Percentiles rank a stretch among this genome's conserved stretches.
Evolutionary conservation across 2,113 vertebrate genomes (phyloP).

Genomic region (Galeopterus variegatus): DNA sequence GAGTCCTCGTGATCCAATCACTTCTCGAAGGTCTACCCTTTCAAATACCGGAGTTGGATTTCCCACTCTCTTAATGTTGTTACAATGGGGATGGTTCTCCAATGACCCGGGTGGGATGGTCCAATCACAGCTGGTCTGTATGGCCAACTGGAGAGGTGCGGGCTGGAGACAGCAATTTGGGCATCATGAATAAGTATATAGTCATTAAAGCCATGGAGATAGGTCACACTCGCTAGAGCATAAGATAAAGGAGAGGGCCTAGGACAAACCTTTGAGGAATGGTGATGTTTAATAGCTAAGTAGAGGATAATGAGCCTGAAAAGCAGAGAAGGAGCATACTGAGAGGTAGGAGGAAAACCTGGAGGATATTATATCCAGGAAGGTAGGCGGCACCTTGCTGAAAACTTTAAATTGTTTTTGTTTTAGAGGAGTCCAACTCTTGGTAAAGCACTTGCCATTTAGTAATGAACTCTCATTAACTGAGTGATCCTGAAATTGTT

Average conservation of each 20-base stretch:
- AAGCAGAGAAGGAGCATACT: background rate
- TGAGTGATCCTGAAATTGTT: background rate
- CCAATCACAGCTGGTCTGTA: background rate
- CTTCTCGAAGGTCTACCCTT: too few relatives aligned
- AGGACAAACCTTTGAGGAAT: background rate
- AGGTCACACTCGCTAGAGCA: background rate
- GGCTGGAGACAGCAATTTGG: background rate
- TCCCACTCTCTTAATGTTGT: too few relatives aligned
- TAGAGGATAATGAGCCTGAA: background rate
- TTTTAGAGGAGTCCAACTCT: background rate
- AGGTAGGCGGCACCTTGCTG: background rate
- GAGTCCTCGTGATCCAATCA: too few relatives aligned
- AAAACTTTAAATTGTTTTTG: background rate
- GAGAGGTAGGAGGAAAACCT: background rate
- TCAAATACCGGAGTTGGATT: too few relatives aligned
- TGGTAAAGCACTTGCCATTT: background rate
- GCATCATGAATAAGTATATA: background rate
- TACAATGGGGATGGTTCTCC: too few relatives aligned
- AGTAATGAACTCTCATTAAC: background rate
- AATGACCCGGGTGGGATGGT: too few relatives aligned
- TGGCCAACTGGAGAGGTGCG: background rate
- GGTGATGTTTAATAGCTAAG: background rate
- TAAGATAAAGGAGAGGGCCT: background rate
- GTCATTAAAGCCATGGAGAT: background rate
- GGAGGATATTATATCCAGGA: background rate